Percentiles rank a stretch among this genome's conserved stretches.
These are phyloP conservation scores for Drosophila colorata DNA, from an alignment of 2,888 invertebrate species.

Conservation along the genomic window DNA sequence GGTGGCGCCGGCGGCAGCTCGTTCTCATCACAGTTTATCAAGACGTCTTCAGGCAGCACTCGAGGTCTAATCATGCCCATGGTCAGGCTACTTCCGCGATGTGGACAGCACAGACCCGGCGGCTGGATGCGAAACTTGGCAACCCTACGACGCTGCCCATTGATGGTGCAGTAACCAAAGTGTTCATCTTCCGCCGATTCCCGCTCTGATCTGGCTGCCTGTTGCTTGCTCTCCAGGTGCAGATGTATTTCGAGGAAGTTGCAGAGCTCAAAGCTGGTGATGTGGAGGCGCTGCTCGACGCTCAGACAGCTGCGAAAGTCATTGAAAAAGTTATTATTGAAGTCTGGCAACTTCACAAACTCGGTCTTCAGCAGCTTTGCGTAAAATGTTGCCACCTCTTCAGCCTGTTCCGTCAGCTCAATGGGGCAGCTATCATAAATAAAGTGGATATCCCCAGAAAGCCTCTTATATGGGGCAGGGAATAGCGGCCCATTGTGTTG, in stretches of 20 bases:
- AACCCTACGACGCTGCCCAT: constrained; percentile 11
- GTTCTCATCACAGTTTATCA: constrained; percentile 23
- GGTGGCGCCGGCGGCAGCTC: constrained; percentile 15
- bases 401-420: constrained; percentile 26
- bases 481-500: constrained; percentile 36
- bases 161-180: constrained; percentile 9
- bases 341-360: not conserved
- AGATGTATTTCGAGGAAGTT: constrained; percentile 10
- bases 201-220: not conserved
- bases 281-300: not conserved
- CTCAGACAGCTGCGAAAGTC: constrained; percentile 20
- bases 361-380: constrained; percentile 10
- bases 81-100: not conserved
- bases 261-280: constrained; percentile 14
- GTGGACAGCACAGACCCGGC: constrained; percentile 5
- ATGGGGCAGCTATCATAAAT: constrained; percentile 7
- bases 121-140: not conserved
- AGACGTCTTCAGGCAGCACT: constrained; percentile 29
- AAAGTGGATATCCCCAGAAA: constrained; percentile 23
- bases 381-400: constrained; percentile 38
- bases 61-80: constrained; percentile 26
- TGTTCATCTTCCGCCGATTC: not conserved
- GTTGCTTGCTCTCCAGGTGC: not conserved
- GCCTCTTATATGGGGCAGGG: not conserved
- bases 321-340: constrained; percentile 29